Percentiles rank a stretch among this genome's conserved stretches.
phyloP scores from a whole-genome alignment of 2,888 invertebrate species.

The Tribolium freemani region DNA sequence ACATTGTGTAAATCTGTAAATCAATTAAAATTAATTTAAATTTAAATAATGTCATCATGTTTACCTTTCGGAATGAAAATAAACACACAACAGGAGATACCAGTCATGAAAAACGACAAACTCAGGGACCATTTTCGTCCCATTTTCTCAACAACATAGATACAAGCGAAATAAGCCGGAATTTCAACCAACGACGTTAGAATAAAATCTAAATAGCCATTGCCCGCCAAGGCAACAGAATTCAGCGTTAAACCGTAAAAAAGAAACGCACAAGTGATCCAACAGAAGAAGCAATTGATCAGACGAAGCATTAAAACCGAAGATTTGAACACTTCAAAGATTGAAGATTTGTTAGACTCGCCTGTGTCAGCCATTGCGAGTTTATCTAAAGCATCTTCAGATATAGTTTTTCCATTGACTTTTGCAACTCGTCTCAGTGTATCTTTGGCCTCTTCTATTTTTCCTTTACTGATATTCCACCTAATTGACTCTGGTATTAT shows the following conservation, averaged over 20 bases:
- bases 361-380: conserved; percentile 44
- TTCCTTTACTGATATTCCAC: conserved; percentile 79
- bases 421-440: conserved; percentile 76
- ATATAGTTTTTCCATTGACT: conserved; percentile 70
- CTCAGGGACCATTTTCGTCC: conserved; percentile 77
- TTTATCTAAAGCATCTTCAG: conserved; percentile 60
- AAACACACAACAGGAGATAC: conserved; percentile 72
- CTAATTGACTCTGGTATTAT: conserved; percentile 81
- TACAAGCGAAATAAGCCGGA: conserved; percentile 78
- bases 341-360: conserved; percentile 44
- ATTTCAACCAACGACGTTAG: conserved; percentile 78
- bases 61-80: conserved; percentile 73
- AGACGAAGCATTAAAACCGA: conserved; percentile 71
- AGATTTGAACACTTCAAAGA: conserved; percentile 70
- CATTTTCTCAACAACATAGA: conserved; percentile 75
- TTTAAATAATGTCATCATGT: neutral
- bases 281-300: conserved; percentile 81
- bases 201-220: conserved; percentile 85
- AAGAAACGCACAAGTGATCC: conserved; percentile 84
- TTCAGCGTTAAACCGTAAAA: conserved; percentile 87
- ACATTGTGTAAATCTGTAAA: conserved; percentile 70
- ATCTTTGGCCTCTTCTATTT: conserved; percentile 71
- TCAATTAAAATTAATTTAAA: neutral
- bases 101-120: conserved; percentile 75
- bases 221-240: conserved; percentile 79